Conservation (phyloP, 2,113 vertebrate species). For the Phoenicopterus ruber region DNA sequence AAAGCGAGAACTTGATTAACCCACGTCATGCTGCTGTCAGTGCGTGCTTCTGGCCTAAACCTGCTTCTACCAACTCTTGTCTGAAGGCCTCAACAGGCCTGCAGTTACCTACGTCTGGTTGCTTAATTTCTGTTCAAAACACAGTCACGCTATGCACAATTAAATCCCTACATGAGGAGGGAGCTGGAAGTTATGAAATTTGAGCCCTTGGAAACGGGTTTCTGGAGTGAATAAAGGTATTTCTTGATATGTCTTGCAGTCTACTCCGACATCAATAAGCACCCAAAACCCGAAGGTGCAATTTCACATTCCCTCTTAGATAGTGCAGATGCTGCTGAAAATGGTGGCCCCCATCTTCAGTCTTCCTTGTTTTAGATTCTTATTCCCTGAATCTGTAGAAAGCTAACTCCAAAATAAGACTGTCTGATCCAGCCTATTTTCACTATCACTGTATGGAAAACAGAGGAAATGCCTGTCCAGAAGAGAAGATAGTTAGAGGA, state of each 20-base stretch:
- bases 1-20: background rate
- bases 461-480: rapidly evolving
- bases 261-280: background rate
- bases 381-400: background rate
- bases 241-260: background rate
- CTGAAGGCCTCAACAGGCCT: background rate
- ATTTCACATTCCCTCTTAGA: background rate
- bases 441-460: background rate
- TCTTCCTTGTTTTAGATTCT: background rate
- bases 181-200: background rate
- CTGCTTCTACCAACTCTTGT: background rate
- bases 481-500: background rate
- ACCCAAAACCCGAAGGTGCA: background rate
- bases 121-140: background rate
- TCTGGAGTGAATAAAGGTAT: background rate
- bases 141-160: background rate
- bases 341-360: background rate
- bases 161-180: background rate
- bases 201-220: background rate
- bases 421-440: background rate
- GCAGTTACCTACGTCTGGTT: background rate
- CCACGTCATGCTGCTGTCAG: background rate
- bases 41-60: background rate
- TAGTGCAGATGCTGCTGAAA: background rate
- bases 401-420: background rate